A percentile compares a stretch with the other conserved stretches of the same genome.
These are phyloP conservation scores for Anagrus nilaparvatae DNA, from an alignment of 1,140 invertebrate genomes.

Conservation along the genomic window DNA sequence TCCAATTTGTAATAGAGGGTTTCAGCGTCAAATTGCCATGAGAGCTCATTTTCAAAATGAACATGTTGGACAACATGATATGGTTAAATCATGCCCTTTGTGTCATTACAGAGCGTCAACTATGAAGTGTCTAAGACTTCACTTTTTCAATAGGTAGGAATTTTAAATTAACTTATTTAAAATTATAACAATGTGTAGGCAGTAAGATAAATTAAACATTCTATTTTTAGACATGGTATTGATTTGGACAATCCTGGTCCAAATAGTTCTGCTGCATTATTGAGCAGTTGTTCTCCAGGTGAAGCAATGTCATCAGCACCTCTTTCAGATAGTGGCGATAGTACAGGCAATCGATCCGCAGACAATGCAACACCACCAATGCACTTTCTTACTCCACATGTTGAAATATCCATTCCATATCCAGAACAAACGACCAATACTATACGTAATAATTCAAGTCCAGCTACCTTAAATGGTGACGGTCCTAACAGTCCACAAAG, in stretches of 20 bases:
- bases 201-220: conserved; percentile 1
- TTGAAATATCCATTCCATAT: conserved; percentile 80
- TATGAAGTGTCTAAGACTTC: conserved; percentile 78
- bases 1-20: conserved; percentile 80
- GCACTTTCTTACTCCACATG: conserved; percentile 80
- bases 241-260: conserved; percentile 79
- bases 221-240: conserved; percentile 61
- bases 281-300: conserved; percentile 39
- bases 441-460: conserved; percentile 34
- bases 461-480: conserved; percentile 36
- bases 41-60: conserved; percentile 88
- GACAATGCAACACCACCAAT: conserved; percentile 78
- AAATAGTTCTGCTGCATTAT: conserved; percentile 52
- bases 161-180: neutral
- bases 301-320: conserved; percentile 52
- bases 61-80: conserved; percentile 81
- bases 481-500: conserved; percentile 63
- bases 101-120: conserved; percentile 76
- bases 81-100: conserved; percentile 81
- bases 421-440: conserved; percentile 31
- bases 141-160: conserved; percentile 71
- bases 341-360: conserved; percentile 61
- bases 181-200: neutral
- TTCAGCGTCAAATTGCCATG: conserved; percentile 85
- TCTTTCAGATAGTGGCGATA: conserved; percentile 70